Conservation (phyloP, 2,888 invertebrate species). For the Nephrotoma guestfalica region DNA sequence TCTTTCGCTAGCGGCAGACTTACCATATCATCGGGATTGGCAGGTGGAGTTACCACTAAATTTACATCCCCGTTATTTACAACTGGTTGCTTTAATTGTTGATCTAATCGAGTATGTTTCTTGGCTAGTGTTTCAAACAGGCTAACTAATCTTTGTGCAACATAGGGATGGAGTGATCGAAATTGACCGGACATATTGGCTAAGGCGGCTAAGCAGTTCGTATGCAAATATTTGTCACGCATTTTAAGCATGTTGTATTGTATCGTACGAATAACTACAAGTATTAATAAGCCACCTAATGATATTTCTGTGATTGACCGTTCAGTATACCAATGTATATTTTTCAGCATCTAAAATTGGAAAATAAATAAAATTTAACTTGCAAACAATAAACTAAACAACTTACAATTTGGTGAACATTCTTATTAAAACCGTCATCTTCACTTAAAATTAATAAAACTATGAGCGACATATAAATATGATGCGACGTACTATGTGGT, state of each 20-base stretch:
- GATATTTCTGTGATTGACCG: slow-evolving; percentile 82
- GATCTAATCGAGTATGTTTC: slow-evolving; percentile 55
- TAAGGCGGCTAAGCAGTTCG: slow-evolving; percentile 93
- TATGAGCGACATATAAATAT: slow-evolving; percentile 98
- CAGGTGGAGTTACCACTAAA: slow-evolving; percentile 19
- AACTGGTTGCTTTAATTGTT: slow-evolving; percentile 38
- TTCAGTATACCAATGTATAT: slow-evolving; percentile 88
- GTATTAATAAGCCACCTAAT: slow-evolving; percentile 80
- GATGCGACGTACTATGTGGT: slow-evolving; percentile 83
- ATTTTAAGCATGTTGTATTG: slow-evolving; percentile 96
- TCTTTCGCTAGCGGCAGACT: not conserved
- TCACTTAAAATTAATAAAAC: slow-evolving; percentile 91
- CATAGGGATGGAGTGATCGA: slow-evolving; percentile 84
- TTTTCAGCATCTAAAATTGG: slow-evolving; percentile 60
- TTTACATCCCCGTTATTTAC: slow-evolving; percentile 23
- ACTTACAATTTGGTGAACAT: slow-evolving; percentile 86
- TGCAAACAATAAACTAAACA: not conserved
- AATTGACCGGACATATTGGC: slow-evolving; percentile 97
- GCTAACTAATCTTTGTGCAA: slow-evolving; percentile 85
- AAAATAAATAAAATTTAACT: not conserved
- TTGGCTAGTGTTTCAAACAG: slow-evolving; percentile 84
- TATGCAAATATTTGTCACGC: slow-evolving; percentile 94
- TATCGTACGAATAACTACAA: slow-evolving; percentile 91
- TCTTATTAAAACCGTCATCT: slow-evolving; percentile 88
- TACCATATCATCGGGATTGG: slow-evolving; percentile 11